A percentile compares a stretch with the other conserved stretches of the same genome.
phyloP scores from a whole-genome alignment of 1,140 invertebrate genomes.

The Manduca sexta region DNA sequence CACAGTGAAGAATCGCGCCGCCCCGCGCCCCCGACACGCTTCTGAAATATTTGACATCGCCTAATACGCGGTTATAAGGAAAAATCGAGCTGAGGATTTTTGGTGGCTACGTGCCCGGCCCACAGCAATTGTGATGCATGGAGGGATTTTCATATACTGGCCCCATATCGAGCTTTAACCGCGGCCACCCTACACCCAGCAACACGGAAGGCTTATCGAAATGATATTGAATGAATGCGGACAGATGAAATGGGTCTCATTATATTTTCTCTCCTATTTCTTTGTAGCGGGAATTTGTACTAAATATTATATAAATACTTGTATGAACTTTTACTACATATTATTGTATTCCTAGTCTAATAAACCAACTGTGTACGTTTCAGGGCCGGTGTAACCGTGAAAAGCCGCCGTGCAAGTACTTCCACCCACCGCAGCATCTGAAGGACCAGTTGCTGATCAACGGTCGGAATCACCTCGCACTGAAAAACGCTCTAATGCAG shows the following conservation, averaged over 20 bases:
- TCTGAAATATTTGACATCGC: constrained; percentile 44
- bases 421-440: constrained; percentile 99
- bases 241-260: constrained; percentile 20
- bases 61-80: constrained; percentile 42
- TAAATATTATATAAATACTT: too few relatives aligned
- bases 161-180: constrained; percentile 31
- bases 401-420: constrained; percentile 99
- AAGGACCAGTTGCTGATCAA: constrained; percentile 99
- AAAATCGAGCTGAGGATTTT: constrained; percentile 50
- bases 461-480: constrained; percentile 98
- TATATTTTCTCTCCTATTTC: neutral
- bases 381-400: constrained; percentile 99
- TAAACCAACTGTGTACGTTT: constrained; percentile 54
- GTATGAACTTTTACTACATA: neutral
- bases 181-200: constrained; percentile 20
- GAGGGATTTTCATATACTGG: constrained; percentile 42
- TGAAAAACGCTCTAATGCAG: constrained; percentile 97
- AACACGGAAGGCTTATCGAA: constrained; percentile 38
- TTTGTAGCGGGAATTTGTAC: neutral
- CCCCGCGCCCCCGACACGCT: constrained; percentile 24
- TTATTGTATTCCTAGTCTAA: neutral
- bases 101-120: constrained; percentile 37
- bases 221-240: too few relatives aligned
- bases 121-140: constrained; percentile 46
- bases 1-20: constrained; percentile 28